Conservation (phyloP, 2,888 invertebrate genomes). For the Toxonevra muliebris region DNA sequence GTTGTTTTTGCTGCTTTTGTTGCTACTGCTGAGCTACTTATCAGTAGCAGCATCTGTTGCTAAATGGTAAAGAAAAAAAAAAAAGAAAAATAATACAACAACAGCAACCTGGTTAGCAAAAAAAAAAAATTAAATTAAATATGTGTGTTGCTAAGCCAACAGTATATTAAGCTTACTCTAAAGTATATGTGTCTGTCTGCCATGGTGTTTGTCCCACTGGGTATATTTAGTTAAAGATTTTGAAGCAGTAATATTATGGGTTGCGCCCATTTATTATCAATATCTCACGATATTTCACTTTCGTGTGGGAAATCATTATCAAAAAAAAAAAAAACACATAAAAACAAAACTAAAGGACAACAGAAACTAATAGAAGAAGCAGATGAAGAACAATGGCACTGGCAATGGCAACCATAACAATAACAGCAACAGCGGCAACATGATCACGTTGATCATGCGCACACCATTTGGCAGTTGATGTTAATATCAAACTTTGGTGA, state of each 20-base stretch:
- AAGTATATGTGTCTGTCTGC: too few relatives aligned
- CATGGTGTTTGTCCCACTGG: too few relatives aligned
- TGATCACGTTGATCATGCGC: slow-evolving; percentile 27
- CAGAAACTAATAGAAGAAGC: slow-evolving; percentile 32
- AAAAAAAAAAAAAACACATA: slow-evolving; percentile 14
- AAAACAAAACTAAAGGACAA: not conserved
- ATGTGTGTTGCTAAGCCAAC: too few relatives aligned
- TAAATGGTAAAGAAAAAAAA: too few relatives aligned
- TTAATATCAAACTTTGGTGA: not conserved
- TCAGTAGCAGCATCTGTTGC: too few relatives aligned
- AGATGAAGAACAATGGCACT: slow-evolving; percentile 47
- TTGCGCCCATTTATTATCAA: slow-evolving; percentile 16
- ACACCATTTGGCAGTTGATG: slow-evolving; percentile 9
- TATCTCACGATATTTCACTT: slow-evolving; percentile 30
- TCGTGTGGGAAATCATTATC: slow-evolving; percentile 11
- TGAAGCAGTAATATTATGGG: not conserved
- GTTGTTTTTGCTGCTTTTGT: not conserved
- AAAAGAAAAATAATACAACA: too few relatives aligned
- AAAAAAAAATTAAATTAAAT: too few relatives aligned
- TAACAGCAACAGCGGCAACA: slow-evolving; percentile 13
- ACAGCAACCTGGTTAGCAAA: too few relatives aligned
- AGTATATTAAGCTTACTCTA: too few relatives aligned
- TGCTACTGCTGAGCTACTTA: not conserved
- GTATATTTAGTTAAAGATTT: too few relatives aligned
- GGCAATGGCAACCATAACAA: slow-evolving; percentile 33